A percentile compares a stretch with the other conserved stretches of the same genome.
Evolutionary conservation across 2,797 vertebrate species (phyloP).

Genomic region (Gastrophryne carolinensis): DNA sequence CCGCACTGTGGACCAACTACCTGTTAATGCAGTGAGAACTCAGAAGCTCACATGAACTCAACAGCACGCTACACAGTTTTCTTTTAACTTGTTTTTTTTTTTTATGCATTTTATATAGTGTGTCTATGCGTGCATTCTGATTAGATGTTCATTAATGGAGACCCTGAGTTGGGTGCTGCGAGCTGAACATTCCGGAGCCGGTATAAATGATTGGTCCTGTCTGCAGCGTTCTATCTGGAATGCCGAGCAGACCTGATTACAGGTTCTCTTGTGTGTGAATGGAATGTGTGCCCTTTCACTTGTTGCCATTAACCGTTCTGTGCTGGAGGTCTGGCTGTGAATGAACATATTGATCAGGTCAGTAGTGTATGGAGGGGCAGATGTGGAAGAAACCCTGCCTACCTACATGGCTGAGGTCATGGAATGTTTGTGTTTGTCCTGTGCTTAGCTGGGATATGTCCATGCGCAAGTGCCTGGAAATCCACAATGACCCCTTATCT

Average conservation of each 20-base stretch:
- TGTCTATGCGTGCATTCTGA: not conserved
- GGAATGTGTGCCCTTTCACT: conserved; percentile 33
- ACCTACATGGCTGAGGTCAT: not conserved
- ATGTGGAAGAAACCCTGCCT: not conserved
- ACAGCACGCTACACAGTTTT: too few species aligned
- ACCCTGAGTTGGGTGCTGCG: not conserved
- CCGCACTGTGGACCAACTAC: too few species aligned
- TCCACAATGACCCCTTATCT: too few species aligned
- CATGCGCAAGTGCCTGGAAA: too few species aligned
- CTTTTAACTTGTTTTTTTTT: too few species aligned
- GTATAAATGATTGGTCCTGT: conserved; percentile 36
- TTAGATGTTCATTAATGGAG: not conserved
- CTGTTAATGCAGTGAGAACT: too few species aligned
- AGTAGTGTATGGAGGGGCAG: not conserved
- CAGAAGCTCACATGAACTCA: too few species aligned
- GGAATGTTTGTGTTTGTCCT: not conserved
- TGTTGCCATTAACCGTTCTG: conserved; percentile 3
- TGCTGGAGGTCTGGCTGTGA: conserved; percentile 20
- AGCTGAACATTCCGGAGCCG: not conserved
- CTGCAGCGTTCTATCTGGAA: conserved; percentile 34
- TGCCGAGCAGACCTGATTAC: conserved; percentile 18
- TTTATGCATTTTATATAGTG: too few species aligned
- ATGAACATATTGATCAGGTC: conserved; percentile 14
- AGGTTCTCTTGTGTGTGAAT: conserved; percentile 24
- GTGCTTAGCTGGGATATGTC: not conserved